Evolutionary conservation across 2,113 vertebrate genomes (phyloP), one percentile per base, ranked within the genome.

Genomic region (Pluvialis apricaria): DNA sequence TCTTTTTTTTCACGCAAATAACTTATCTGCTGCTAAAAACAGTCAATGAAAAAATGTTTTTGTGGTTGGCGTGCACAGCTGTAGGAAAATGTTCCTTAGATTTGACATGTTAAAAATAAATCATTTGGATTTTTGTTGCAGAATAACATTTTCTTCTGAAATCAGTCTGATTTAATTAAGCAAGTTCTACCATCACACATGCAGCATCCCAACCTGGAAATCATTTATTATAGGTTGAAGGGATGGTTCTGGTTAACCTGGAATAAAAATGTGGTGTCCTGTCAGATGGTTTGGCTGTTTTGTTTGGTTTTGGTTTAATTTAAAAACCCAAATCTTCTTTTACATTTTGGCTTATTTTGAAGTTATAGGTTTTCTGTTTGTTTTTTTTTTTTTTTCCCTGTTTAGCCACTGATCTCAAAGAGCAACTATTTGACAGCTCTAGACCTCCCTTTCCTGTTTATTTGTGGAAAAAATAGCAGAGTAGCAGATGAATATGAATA

Each of bases 391-490:
- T 55, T 18, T 28, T 16, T 19, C 3, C 38, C 40, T 76, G 16
- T 75, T 84, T 90, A 66, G 62, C 34, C 34, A 57, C 8, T 70
- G 25, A 25, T 88, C 60, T 86, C n/a, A 66, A 57, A 22, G 55
- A 81, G 22, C 18, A 89, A 11, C 18, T 38, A 2, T 91, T 78
- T 75, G 64, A 52, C 52, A 91, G 44, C 44, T 79, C 61, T 52
- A 44, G 49, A 52, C 4, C 15, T 85, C n/a, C 31, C 49, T 80
- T 85, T 61, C 34, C 13, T 89, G 11, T 85, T 91, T 95, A n/a
- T 87, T 97, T 71, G 22, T 83, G 83, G 42, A 66, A 95, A 94
- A 91, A 95, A 90, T 60, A 97, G 52, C 88, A 82, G 64, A 84
- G 29, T 58, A 86, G 80, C 64, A 94, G 62, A 69, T 83, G 69